These are phyloP conservation scores for Conistra vaccinii DNA, from an alignment of 2,888 invertebrate species.

Conservation along the genomic window DNA sequence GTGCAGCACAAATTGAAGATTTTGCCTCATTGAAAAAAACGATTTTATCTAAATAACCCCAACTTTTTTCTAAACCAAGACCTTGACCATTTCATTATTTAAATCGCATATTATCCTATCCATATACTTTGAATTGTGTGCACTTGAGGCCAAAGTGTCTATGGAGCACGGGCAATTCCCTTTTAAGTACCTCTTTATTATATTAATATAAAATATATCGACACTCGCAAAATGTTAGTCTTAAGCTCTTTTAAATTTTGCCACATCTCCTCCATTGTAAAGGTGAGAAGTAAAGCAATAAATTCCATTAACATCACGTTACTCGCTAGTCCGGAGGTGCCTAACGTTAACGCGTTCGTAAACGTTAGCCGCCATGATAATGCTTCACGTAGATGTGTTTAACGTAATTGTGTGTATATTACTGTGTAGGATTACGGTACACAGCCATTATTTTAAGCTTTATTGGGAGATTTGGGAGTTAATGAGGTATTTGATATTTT, in stretches of 20 bases:
- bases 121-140: too few species aligned
- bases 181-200: too few species aligned
- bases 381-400: slow-evolving; percentile 35
- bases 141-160: too few species aligned
- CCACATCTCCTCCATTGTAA: neutral
- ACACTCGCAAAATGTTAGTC: too few species aligned
- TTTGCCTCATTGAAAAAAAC: too few species aligned
- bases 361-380: slow-evolving; percentile 48
- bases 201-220: too few species aligned
- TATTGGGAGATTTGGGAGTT: slow-evolving; percentile 34
- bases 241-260: neutral
- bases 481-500: slow-evolving; percentile 43
- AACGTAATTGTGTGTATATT: slow-evolving; percentile 30
- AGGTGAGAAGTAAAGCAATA: slow-evolving; percentile 39
- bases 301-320: slow-evolving; percentile 26
- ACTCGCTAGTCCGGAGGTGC: slow-evolving; percentile 10
- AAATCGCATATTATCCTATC: too few species aligned
- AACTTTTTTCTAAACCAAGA: too few species aligned
- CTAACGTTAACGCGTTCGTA: slow-evolving; percentile 41
- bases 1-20: too few species aligned
- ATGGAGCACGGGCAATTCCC: too few species aligned
- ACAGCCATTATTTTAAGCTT: slow-evolving; percentile 46
- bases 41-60: too few species aligned
- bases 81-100: too few species aligned
- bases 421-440: slow-evolving; percentile 38